phyloP scores from a whole-genome alignment of 2,888 invertebrate genomes.

The Heliconius ismenius region DNA sequence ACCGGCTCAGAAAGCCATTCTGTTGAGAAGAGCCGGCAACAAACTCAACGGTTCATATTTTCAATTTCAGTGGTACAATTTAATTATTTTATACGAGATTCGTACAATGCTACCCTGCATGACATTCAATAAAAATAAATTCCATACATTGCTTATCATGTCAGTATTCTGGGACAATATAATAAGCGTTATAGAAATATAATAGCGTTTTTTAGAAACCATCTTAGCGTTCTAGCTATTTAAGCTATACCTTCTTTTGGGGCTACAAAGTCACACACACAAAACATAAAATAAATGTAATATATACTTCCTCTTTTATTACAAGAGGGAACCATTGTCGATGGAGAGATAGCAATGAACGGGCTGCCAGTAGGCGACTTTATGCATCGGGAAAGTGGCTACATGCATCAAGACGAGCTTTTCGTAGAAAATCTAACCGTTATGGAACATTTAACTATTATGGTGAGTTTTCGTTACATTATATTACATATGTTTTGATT shows the following conservation, averaged over 20 bases:
- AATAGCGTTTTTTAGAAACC: background rate
- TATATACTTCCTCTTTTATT: slow-evolving; percentile 32
- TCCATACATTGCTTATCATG: too few relatives aligned
- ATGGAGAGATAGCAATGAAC: slow-evolving; percentile 91
- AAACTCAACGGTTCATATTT: too few relatives aligned
- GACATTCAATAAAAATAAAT: too few relatives aligned
- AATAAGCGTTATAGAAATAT: too few relatives aligned
- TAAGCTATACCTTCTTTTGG: background rate
- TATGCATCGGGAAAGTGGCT: slow-evolving; percentile 92
- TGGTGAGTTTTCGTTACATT: slow-evolving; percentile 80
- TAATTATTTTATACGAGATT: too few relatives aligned
- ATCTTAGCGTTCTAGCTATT: background rate
- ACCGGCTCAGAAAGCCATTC: too few relatives aligned
- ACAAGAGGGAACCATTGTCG: slow-evolving; percentile 85
- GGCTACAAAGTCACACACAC: background rate
- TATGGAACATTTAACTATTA: slow-evolving; percentile 92
- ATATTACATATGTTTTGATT: background rate
- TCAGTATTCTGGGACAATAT: too few relatives aligned
- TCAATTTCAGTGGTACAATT: too few relatives aligned
- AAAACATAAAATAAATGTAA: background rate
- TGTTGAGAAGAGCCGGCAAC: too few relatives aligned
- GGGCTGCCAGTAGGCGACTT: slow-evolving; percentile 86
- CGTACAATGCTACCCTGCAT: too few relatives aligned
- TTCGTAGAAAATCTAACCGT: slow-evolving; percentile 93
- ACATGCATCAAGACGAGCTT: slow-evolving; percentile 95